Conservation (phyloP, 1,140 invertebrate genomes). For the Stratiolaelaps scimitus region DNA sequence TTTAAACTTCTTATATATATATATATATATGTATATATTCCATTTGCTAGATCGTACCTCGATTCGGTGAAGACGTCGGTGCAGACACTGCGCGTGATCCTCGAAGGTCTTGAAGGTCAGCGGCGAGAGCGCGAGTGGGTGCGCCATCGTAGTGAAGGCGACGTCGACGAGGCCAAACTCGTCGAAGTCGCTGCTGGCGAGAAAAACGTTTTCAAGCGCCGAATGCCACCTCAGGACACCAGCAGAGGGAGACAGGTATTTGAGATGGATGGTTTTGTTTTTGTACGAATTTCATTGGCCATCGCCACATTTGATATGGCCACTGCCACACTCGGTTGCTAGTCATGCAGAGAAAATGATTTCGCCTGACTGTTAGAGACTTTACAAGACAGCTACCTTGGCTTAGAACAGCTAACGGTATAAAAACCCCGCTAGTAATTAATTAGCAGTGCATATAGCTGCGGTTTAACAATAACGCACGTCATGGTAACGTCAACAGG, state of each 20-base stretch:
- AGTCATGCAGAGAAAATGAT: too few species aligned
- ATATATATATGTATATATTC: too few species aligned
- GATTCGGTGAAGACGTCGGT: slow-evolving; percentile 41
- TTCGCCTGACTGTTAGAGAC: too few species aligned
- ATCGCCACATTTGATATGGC: too few species aligned
- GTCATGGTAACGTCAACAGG: too few species aligned
- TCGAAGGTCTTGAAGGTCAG: slow-evolving; percentile 63
- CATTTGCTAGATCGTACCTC: background rate
- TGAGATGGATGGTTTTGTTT: background rate
- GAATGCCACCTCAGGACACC: slow-evolving; percentile 52
- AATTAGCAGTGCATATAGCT: too few species aligned
- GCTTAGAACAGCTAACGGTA: too few species aligned
- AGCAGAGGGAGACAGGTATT: slow-evolving; percentile 41
- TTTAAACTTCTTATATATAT: too few species aligned
- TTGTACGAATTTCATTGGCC: background rate
- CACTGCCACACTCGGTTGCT: too few species aligned
- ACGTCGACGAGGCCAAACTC: slow-evolving; percentile 85
- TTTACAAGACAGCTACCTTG: too few species aligned
- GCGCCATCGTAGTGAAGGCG: slow-evolving; percentile 78
- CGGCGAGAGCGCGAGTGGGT: slow-evolving; percentile 85
- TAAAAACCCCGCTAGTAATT: too few species aligned
- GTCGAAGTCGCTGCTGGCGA: slow-evolving; percentile 89
- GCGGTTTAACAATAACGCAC: slow-evolving; percentile 40
- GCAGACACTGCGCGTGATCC: slow-evolving; percentile 49
- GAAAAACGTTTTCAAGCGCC: slow-evolving; percentile 69